These are phyloP conservation scores for Drosophila sp. DNA, from an alignment of 1,140 invertebrate species.

Conservation along the genomic window DNA sequence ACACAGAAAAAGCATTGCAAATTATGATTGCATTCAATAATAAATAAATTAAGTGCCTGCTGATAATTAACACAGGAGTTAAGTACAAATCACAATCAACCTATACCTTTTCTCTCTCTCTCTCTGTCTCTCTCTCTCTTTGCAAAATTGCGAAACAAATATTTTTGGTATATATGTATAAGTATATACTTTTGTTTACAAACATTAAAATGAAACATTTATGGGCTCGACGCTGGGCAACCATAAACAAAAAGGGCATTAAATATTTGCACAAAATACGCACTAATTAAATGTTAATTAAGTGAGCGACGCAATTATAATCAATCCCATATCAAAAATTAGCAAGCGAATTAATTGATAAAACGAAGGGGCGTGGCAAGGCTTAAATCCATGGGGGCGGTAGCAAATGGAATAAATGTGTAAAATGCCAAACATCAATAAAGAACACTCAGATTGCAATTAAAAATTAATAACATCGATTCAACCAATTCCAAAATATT, in stretches of 20 bases:
- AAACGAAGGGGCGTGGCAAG: background rate
- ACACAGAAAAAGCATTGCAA: conserved; percentile 12
- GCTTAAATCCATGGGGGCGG: too few species aligned
- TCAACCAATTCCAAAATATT: conserved; percentile 20
- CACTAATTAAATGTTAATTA: conserved; percentile 62
- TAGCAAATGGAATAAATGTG: conserved; percentile 43
- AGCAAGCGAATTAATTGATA: conserved; percentile 42
- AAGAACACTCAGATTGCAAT: conserved; percentile 54
- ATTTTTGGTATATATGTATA: conserved; percentile 8
- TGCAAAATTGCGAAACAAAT: conserved; percentile 26
- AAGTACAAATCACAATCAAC: background rate
- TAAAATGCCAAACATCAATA: conserved; percentile 54
- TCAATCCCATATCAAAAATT: conserved; percentile 43
- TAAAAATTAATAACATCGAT: conserved; percentile 52
- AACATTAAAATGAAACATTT: conserved; percentile 25
- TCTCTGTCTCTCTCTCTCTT: background rate
- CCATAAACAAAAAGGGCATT: conserved; percentile 5
- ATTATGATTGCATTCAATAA: conserved; percentile 40
- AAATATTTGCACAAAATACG: conserved; percentile 45
- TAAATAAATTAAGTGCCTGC: conserved; percentile 23
- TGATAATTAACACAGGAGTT: conserved; percentile 30
- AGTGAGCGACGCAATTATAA: conserved; percentile 41
- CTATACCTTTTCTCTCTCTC: background rate
- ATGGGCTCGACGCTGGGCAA: background rate
- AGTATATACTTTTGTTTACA: too few species aligned